Evolutionary conservation across 2,888 invertebrate species (phyloP).

Genomic region (Blastobasis lacticolella): DNA sequence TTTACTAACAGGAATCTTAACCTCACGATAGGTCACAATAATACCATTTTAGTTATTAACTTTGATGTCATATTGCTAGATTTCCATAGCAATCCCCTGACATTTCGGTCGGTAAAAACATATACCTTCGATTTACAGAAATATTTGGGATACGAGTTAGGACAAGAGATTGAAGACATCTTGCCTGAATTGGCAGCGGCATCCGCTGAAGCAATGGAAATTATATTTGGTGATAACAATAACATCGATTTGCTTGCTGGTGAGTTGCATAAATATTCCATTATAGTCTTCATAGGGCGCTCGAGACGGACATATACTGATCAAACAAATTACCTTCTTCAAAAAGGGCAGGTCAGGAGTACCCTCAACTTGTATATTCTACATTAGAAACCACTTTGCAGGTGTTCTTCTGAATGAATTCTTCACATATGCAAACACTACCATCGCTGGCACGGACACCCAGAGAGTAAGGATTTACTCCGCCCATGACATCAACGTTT

Average conservation of each 20-base stretch:
- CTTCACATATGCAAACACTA: background rate
- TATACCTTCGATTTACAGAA: slow-evolving; percentile 14
- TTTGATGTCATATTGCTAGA: background rate
- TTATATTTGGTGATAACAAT: background rate
- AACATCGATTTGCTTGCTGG: slow-evolving; percentile 3
- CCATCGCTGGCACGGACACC: background rate
- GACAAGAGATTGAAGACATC: background rate
- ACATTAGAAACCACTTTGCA: background rate
- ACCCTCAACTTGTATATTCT: too few relatives aligned
- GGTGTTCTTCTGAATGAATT: slow-evolving; percentile 9
- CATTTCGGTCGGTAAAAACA: background rate
- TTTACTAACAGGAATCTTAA: background rate
- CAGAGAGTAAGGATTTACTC: slow-evolving; percentile 7
- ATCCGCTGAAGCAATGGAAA: background rate
- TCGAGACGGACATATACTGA: too few relatives aligned
- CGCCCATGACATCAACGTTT: slow-evolving; percentile 10
- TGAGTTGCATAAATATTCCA: background rate
- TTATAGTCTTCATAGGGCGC: too few relatives aligned
- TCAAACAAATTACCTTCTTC: too few relatives aligned
- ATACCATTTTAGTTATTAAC: background rate
- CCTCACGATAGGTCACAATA: background rate
- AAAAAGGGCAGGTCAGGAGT: too few relatives aligned
- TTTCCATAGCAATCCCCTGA: too few relatives aligned
- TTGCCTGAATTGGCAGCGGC: slow-evolving; percentile 1
- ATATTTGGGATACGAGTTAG: slow-evolving; percentile 11